Conservation (phyloP, 37 sponge, comb jelly and placozoan species). For the Theonella swinhoei region DNA sequence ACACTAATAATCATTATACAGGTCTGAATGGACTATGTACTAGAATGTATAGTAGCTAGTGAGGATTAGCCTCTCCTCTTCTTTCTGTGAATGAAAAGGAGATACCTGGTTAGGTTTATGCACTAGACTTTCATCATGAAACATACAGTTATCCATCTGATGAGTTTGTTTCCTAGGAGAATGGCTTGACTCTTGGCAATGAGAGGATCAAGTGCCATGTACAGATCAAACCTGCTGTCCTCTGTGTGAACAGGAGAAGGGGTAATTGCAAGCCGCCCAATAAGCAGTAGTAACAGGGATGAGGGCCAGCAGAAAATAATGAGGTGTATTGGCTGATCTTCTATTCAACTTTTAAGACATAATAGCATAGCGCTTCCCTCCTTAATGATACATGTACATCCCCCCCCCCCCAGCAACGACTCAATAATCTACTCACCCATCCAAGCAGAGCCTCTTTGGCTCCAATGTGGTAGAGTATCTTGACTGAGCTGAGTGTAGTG, state of each 20-base stretch:
- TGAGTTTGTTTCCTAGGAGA: constrained; percentile 76
- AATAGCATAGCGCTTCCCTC: too few species aligned
- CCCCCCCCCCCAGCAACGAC: background rate
- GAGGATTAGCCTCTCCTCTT: constrained; percentile 55
- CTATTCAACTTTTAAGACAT: too few species aligned
- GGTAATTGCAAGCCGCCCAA: too few species aligned
- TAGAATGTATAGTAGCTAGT: constrained; percentile 57
- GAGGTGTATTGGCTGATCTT: too few species aligned
- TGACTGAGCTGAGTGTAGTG: constrained; percentile 53
- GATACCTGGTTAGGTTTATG: too few species aligned
- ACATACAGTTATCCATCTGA: constrained; percentile 81
- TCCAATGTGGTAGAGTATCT: constrained; percentile 79
- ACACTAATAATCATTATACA: too few species aligned
- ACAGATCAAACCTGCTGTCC: constrained; percentile 84
- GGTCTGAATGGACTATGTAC: background rate
- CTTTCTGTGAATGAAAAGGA: constrained; percentile 45
- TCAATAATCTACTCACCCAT: constrained; percentile 64
- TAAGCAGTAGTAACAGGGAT: too few species aligned
- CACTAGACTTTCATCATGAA: too few species aligned
- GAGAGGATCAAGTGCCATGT: constrained; percentile 81
- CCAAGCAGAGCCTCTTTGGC: constrained; percentile 80
- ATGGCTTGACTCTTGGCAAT: constrained; percentile 84
- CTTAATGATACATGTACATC: too few species aligned
- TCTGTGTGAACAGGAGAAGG: too few species aligned
- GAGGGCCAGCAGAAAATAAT: too few species aligned